Conservation (phyloP, 2,797 vertebrate genomes). For the Etheostoma nigrum region DNA sequence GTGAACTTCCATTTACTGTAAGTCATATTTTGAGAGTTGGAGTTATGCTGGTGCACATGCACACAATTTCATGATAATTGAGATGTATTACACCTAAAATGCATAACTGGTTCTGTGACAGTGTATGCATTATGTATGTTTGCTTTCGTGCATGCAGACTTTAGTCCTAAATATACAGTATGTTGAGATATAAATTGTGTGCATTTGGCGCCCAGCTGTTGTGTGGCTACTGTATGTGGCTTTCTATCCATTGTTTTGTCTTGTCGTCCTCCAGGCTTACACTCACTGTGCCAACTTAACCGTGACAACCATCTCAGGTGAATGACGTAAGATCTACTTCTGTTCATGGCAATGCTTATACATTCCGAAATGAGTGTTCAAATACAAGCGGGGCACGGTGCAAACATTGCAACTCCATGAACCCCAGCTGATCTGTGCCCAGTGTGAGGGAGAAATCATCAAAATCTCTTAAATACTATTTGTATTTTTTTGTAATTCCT, state of each 20-base stretch:
- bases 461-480: background rate
- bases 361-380: background rate
- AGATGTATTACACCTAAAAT: conserved; percentile 36
- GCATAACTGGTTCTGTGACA: conserved; percentile 6
- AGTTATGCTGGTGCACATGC: conserved; percentile 11
- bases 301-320: conserved; percentile 20
- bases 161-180: background rate
- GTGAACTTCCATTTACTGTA: conserved; percentile 15
- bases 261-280: background rate
- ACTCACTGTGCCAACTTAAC: conserved; percentile 5
- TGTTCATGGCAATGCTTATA: conserved; percentile 3
- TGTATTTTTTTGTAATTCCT: background rate
- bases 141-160: background rate
- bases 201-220: conserved; percentile 16
- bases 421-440: conserved; percentile 2
- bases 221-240: background rate
- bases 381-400: background rate
- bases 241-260: conserved; percentile 7
- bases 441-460: background rate
- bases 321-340: conserved; percentile 12
- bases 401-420: conserved; percentile 2
- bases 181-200: background rate
- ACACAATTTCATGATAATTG: conserved; percentile 15
- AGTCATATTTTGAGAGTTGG: conserved; percentile 11
- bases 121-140: conserved; percentile 32